A percentile compares a stretch with the other conserved stretches of the same genome.
phyloP scores from a whole-genome alignment of 2,797 vertebrate genomes.

The Amblyraja radiata region DNA sequence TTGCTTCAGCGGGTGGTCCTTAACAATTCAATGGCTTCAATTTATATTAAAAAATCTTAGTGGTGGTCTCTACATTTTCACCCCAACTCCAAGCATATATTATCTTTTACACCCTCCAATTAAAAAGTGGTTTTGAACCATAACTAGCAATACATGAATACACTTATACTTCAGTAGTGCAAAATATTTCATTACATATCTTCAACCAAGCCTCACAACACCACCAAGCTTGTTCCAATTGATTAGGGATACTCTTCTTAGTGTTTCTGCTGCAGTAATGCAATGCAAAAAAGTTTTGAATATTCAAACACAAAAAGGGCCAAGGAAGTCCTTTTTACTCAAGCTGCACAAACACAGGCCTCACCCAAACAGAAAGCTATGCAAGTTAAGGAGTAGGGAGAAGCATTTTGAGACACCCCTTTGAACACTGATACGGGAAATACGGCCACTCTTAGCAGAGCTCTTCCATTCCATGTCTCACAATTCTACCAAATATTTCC shows the following conservation, averaged over 20 bases:
- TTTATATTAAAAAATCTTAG: neutral
- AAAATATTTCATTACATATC: constrained; percentile 23
- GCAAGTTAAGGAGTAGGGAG: neutral
- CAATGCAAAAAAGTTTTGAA: neutral
- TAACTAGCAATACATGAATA: neutral
- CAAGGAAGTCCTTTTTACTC: neutral
- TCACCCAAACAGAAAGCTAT: neutral
- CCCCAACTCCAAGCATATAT: constrained; percentile 8
- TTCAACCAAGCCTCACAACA: neutral
- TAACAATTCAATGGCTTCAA: neutral
- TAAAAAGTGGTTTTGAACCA: constrained; percentile 35
- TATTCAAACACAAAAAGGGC: neutral
- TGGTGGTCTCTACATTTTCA: neutral
- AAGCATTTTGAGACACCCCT: constrained; percentile 14
- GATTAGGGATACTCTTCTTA: neutral
- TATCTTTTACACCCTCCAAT: constrained; percentile 21
- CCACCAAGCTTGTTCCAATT: neutral
- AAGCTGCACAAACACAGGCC: neutral
- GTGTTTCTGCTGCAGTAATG: constrained; percentile 1
- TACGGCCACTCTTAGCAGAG: neutral
- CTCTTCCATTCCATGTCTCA: constrained; percentile 1
- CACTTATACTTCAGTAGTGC: constrained; percentile 23
- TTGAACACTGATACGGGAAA: neutral
- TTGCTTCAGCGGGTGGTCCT: constrained; percentile 15
- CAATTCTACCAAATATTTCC: neutral